A percentile compares a stretch with the other conserved stretches of the same genome.
Evolutionary conservation across 92 coral and sea anemone genomes (phyloP).

Genomic region (Pocillopora meandrina): DNA sequence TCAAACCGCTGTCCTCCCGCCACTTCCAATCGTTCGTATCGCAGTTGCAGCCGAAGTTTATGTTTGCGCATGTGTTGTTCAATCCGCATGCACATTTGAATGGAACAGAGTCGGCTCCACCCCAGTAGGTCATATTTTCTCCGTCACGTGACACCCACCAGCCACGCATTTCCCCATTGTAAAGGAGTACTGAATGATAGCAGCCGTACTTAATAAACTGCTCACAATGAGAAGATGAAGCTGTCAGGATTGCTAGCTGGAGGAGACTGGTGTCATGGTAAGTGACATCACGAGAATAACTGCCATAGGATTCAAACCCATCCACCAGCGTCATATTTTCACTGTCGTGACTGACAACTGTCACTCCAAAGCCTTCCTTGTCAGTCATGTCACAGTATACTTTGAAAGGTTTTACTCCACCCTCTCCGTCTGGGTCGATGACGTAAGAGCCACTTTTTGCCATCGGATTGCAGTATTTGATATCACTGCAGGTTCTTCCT

Average conservation of each 20-base stretch:
- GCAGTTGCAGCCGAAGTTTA: conserved; percentile 26
- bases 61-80: conserved; percentile 26
- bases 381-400: too few species aligned
- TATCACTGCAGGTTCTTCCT: too few species aligned
- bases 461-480: background rate
- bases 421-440: background rate
- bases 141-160: too few species aligned
- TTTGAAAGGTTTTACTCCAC: too few species aligned
- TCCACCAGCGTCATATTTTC: conserved; percentile 27
- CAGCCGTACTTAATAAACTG: conserved; percentile 46
- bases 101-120: conserved; percentile 31
- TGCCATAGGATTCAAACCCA: background rate
- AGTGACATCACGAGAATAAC: conserved; percentile 6
- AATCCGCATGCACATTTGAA: conserved; percentile 58
- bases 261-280: conserved; percentile 13
- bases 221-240: conserved; percentile 11
- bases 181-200: background rate
- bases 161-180: background rate
- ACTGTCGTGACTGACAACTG: too few species aligned
- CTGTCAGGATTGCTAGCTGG: conserved; percentile 5
- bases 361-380: too few species aligned
- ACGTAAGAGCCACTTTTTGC: conserved; percentile 34
- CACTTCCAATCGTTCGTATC: conserved; percentile 21
- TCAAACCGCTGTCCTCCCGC: conserved; percentile 36
- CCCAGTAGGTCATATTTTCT: conserved; percentile 49